Base-by-base conservation (phyloP, 1,140 invertebrate species). In the Apolygus lucorum region DNA sequence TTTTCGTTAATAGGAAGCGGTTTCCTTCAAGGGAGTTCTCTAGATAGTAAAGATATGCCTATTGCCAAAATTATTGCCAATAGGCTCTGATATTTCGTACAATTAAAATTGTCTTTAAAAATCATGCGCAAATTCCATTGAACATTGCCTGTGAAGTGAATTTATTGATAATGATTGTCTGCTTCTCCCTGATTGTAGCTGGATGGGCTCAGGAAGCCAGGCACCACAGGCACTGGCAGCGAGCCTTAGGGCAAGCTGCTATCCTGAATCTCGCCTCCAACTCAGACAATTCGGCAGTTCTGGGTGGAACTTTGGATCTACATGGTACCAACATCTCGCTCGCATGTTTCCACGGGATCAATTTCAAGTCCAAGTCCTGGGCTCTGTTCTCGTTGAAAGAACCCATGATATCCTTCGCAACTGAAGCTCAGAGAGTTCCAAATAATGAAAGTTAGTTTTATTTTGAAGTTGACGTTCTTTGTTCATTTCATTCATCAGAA, bases 281-380 rank as follows among this genome's bases (percentile, higher is more conserved):
- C 54, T 87, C 89, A 0, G 79, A 87, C 4, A 89, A 83, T 76
- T 92, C 91, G 13, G 93, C 92, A 1, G 90, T 97, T 14, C 81
- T 98, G 0, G 95, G 95, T 22, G 95, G 95, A 28, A 93, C 90
- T n/a, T 90, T 95, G 83, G 91, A 95, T 76, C 81, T 97, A 17
- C 90, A 92, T 73, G 89, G 89, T 24, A 92, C 89, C 28, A 94
- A 96, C 77, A 93, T 99, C 52, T 96, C 94, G 14, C 81, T 99
- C 42, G 95, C 94, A 4, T 98, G 95, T 79, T 99, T 98, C 82
- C 94, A 98, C 79, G 96, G 95, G 2, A 93, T 96, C 75, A 98
- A 97, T 79, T 96, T 98, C 79, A 95, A 95, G 73, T 90, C 94
- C 28, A 98, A 97, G 81, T 95, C 90, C 1, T 99, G 96, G 95